These are phyloP conservation scores for Callipepla californica DNA, from an alignment of 2,113 vertebrate species.

Conservation along the genomic window DNA sequence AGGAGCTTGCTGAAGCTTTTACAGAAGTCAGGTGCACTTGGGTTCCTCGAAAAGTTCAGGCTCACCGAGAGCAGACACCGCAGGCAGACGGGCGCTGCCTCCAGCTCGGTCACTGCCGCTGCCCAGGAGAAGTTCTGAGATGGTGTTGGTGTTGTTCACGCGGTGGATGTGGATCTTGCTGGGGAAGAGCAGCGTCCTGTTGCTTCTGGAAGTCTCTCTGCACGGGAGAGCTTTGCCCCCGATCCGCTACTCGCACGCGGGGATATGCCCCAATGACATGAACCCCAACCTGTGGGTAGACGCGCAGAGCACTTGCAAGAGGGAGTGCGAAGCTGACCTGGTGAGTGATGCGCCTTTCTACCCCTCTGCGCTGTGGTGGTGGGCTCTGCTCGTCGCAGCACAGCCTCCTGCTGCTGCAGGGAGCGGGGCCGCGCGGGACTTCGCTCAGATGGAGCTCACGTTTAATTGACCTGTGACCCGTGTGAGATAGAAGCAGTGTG, in stretches of 20 bases:
- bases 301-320: constrained; percentile 95
- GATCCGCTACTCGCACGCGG: constrained; percentile 87
- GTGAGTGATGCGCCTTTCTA: constrained; percentile 78
- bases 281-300: constrained; percentile 99
- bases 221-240: constrained; percentile 81
- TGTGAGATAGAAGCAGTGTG: not conserved
- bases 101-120: constrained; percentile 31
- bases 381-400: not conserved
- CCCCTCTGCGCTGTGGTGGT: accelerated
- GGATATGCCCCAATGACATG: constrained; percentile 98
- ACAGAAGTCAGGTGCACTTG: constrained; percentile 68
- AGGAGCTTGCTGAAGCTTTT: constrained; percentile 52
- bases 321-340: constrained; percentile 93
- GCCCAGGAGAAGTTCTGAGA: constrained; percentile 64
- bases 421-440: not conserved
- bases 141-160: constrained; percentile 83
- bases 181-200: constrained; percentile 78
- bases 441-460: accelerated
- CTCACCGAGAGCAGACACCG: not conserved
- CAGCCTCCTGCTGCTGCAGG: not conserved
- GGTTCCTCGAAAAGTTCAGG: constrained; percentile 24
- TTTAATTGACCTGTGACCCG: not conserved
- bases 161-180: constrained; percentile 84
- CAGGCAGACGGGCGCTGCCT: constrained; percentile 5
- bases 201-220: constrained; percentile 75